A percentile compares a stretch with the other conserved stretches of the same genome.
Conservation (phyloP, 2,888 invertebrate species). For the Leptopilina myrica region DNA sequence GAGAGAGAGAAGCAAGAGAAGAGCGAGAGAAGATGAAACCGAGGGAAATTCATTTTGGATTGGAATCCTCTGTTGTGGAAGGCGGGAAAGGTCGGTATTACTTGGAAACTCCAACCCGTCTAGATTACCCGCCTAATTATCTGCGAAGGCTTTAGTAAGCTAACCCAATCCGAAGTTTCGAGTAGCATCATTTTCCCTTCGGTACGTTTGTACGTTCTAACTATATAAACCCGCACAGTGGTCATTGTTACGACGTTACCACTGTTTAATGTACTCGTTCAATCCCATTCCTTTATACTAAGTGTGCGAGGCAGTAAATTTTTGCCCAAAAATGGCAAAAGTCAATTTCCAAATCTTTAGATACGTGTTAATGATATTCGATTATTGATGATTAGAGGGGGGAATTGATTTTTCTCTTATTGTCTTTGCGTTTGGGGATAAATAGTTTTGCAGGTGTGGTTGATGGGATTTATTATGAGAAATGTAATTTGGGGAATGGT, state of each 20-base stretch:
- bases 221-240: slow-evolving; percentile 59
- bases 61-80: slow-evolving; percentile 49
- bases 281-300: not conserved
- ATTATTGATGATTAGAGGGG: too few species aligned
- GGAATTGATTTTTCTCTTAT: too few species aligned
- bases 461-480: too few species aligned
- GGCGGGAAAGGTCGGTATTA: slow-evolving; percentile 51
- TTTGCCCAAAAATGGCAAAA: too few species aligned
- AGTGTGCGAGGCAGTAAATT: not conserved
- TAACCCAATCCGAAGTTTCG: slow-evolving; percentile 60
- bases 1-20: slow-evolving; percentile 29
- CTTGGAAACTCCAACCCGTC: slow-evolving; percentile 58
- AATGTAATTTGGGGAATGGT: too few species aligned
- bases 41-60: slow-evolving; percentile 46
- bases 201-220: slow-evolving; percentile 60
- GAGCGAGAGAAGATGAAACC: not conserved
- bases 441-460: too few species aligned
- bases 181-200: slow-evolving; percentile 66
- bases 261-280: slow-evolving; percentile 65
- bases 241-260: slow-evolving; percentile 75
- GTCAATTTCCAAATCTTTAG: too few species aligned
- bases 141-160: slow-evolving; percentile 65
- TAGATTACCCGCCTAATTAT: slow-evolving; percentile 75
- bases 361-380: too few species aligned
- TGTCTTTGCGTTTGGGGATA: too few species aligned